Base-by-base conservation (phyloP, 1,140 invertebrate genomes). In the Aphelenchoides besseyi region DNA sequence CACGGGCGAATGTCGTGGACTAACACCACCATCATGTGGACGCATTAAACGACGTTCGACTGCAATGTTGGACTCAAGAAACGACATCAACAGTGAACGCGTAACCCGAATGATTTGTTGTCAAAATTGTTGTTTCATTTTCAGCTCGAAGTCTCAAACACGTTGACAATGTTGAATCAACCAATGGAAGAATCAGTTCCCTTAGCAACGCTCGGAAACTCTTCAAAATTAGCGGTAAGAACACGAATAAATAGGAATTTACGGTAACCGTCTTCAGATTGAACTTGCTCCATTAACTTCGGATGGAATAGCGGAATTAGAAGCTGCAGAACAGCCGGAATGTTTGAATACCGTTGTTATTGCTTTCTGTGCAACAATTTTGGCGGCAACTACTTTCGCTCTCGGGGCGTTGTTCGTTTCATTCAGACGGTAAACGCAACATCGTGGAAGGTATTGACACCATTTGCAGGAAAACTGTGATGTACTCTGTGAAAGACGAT, bases 1-100 rank as follows among this genome's bases (percentile, higher is more conserved):
- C 9, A 59, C 69, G 33, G 78, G 78, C 28, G 79, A 80, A 69
- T 80, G 79, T 68, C 74, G 77, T 30, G 79, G 79, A 3, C 67
- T 80, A 29, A 78, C 75, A 23, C 79, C 79, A 53, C 75, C 75
- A 30, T 62, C 68, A 68, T 76, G 75, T 66, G 75, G 75, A n/a
- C 18, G 75, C 3, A 59, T 80, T 26, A 66, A 76, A 18, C 36
- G 76, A 30, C 35, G 35, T 41, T 37, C 70, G 8, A 68, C n/a
- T n/a, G n/a, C n/a, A n/a, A n/a, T n/a, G n/a, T n/a, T n/a, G n/a
- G n/a, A n/a, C n/a, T n/a, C n/a, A n/a, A n/a, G n/a, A n/a, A n/a
- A n/a, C n/a, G n/a, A n/a, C n/a, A n/a, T n/a, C n/a, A n/a, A n/a
- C n/a, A n/a, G n/a, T n/a, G n/a, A n/a, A n/a, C n/a, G n/a, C n/a